phyloP scores from a whole-genome alignment of 2,113 vertebrate species.

The Thymallus thymallus region DNA sequence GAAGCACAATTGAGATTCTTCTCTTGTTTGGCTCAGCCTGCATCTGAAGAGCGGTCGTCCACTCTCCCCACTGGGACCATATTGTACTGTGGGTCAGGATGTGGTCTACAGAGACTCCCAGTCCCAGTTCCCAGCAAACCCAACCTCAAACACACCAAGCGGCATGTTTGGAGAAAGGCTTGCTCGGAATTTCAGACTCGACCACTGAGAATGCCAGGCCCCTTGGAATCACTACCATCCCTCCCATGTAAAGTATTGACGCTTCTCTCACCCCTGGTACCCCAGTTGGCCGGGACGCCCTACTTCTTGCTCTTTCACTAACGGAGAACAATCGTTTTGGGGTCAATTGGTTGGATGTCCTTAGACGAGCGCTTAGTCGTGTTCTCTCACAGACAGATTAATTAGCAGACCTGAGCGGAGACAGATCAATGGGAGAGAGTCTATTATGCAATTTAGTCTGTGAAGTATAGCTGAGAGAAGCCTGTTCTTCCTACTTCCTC shows the following conservation, averaged over 20 bases:
- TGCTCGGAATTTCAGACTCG: conserved; percentile 7
- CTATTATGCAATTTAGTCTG: conserved; percentile 6
- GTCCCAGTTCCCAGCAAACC: conserved; percentile 8
- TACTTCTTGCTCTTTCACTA: not conserved
- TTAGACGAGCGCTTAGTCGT: too few relatives aligned
- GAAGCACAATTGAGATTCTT: not conserved
- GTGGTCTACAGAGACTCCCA: not conserved
- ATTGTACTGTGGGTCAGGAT: not conserved
- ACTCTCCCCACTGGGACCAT: too few relatives aligned
- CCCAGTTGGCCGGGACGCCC: not conserved
- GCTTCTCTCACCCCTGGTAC: too few relatives aligned
- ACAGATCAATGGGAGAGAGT: conserved; percentile 6
- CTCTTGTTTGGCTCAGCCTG: conserved; percentile 2
- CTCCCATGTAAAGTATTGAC: not conserved
- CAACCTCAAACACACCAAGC: conserved; percentile 13
- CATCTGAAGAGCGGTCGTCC: not conserved
- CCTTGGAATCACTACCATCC: conserved; percentile 3
- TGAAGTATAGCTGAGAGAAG: not conserved
- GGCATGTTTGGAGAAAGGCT: conserved; percentile 4
- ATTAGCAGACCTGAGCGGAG: too few relatives aligned
- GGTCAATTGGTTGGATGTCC: too few relatives aligned
- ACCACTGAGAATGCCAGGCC: not conserved
- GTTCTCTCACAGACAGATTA: too few relatives aligned
- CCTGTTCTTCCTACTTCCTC: too few relatives aligned
- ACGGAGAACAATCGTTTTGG: too few relatives aligned